phyloP scores from a whole-genome alignment of 2,113 vertebrate genomes.

The Montifringilla adamsi region DNA sequence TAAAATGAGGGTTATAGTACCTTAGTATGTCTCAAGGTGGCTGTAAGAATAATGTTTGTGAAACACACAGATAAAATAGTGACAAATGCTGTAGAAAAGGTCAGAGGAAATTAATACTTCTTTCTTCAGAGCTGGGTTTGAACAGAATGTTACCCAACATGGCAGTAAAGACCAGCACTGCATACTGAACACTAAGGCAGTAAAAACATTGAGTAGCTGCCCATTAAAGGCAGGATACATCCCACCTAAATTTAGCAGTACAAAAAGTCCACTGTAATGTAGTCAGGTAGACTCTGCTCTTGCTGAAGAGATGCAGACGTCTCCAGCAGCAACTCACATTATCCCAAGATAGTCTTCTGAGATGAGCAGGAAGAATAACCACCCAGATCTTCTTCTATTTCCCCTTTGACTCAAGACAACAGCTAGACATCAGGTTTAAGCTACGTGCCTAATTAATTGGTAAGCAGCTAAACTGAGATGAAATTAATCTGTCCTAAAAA shows the following conservation, averaged over 20 bases:
- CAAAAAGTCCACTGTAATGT: not conserved
- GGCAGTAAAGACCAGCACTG: not conserved
- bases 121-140: not conserved
- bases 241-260: not conserved
- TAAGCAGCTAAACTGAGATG: not conserved
- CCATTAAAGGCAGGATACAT: not conserved
- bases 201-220: not conserved
- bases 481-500: not conserved
- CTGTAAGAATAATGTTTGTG: not conserved
- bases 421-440: not conserved
- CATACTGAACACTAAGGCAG: not conserved
- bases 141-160: not conserved
- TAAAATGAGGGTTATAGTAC: not conserved
- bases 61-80: not conserved
- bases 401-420: not conserved
- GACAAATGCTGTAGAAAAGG: not conserved
- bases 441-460: not conserved
- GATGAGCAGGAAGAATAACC: not conserved
- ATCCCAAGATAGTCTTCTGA: not conserved
- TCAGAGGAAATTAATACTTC: slow-evolving; percentile 28
- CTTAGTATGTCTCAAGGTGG: not conserved
- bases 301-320: not conserved
- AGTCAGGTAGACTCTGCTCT: not conserved
- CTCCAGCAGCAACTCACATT: not conserved
- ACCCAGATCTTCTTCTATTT: not conserved